Percentiles rank a stretch among this genome's conserved stretches.
phyloP scores from a whole-genome alignment of 2,113 vertebrate genomes.

The Anolis sagrei region DNA sequence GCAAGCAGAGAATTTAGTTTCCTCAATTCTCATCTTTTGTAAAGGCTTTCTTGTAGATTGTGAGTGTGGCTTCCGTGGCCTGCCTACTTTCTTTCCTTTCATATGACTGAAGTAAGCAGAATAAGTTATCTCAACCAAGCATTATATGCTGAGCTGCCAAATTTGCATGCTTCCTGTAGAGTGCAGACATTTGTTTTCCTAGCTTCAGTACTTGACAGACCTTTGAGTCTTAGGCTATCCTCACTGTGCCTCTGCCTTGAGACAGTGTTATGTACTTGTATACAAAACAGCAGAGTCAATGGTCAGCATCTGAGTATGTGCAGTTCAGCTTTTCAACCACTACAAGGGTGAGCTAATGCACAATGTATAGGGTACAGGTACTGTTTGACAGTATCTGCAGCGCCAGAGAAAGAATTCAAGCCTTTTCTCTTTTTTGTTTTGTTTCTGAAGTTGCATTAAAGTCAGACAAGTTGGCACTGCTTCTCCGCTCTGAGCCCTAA shows the following conservation, averaged over 20 bases:
- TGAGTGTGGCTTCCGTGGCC: not conserved
- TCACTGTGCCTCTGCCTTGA: not conserved
- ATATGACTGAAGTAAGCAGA: not conserved
- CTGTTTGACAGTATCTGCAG: not conserved
- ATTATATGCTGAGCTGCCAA: not conserved
- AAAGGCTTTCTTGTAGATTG: not conserved
- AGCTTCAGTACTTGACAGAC: not conserved
- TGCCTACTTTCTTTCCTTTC: not conserved
- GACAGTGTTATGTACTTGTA: not conserved
- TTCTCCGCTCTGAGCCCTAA: not conserved
- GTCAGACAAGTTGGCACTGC: not conserved
- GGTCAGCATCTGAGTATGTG: not conserved
- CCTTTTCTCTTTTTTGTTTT: not conserved
- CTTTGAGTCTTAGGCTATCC: not conserved
- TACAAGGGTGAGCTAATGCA: not conserved
- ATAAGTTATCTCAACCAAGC: not conserved
- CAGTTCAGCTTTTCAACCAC: not conserved
- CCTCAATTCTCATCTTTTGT: not conserved
- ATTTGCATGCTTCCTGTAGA: not conserved
- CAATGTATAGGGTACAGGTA: too few relatives aligned
- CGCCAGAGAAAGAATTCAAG: not conserved
- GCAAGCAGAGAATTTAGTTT: not conserved
- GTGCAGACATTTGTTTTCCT: not conserved
- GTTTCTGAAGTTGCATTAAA: not conserved
- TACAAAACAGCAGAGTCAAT: not conserved